These are phyloP conservation scores for Homarus americanus DNA, from an alignment of 1,140 invertebrate species.

Conservation along the genomic window DNA sequence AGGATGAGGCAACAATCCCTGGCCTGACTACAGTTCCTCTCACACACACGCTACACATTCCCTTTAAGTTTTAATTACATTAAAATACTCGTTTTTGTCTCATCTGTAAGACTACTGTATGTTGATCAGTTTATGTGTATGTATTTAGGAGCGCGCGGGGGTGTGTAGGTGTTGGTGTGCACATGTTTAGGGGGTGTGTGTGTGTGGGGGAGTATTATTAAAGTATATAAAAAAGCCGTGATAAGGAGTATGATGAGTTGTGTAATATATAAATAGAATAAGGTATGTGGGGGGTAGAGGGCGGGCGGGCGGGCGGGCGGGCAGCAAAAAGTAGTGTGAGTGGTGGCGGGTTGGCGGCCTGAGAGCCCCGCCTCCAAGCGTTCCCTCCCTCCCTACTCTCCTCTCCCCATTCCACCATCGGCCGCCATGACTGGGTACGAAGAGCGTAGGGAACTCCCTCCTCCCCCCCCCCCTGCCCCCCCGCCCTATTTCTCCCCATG, in stretches of 20 bases:
- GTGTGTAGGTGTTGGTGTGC: background rate
- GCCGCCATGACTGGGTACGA: slow-evolving; percentile 48
- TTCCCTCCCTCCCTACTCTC: background rate
- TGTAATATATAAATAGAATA: background rate
- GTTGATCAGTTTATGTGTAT: no score
- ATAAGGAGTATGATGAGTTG: background rate
- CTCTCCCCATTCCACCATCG: background rate
- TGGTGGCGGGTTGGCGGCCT: slow-evolving; percentile 41
- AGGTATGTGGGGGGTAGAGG: background rate
- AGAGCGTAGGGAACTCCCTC: slow-evolving; percentile 29
- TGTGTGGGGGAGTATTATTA: background rate
- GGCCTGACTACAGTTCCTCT: no score
- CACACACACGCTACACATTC: no score
- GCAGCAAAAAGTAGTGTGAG: background rate
- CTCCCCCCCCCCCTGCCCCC: background rate
- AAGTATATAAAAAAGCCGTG: background rate
- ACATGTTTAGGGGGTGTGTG: background rate
- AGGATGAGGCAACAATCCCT: no score
- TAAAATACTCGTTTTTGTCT: no score
- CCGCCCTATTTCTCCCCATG: slow-evolving; percentile 7
- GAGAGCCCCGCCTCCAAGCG: background rate
- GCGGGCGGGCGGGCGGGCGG: background rate
- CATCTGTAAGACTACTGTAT: no score
- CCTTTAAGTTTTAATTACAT: no score
- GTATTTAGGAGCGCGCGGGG: no score